These are phyloP conservation scores for Myiopsitta monachus DNA, from an alignment of 2,113 vertebrate species.

Conservation along the genomic window DNA sequence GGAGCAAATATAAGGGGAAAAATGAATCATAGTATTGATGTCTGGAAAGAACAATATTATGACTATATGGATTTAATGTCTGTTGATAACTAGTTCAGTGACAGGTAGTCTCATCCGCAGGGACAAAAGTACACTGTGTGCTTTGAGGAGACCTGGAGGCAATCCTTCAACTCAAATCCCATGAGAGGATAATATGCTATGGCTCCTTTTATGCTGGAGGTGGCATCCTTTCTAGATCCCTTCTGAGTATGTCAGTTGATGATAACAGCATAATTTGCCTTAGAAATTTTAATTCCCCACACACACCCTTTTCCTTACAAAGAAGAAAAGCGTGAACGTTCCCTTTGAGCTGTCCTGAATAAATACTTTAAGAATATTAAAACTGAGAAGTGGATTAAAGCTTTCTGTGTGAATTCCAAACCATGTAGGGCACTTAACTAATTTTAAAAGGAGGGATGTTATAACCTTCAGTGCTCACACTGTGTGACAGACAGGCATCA, in stretches of 20 bases:
- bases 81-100: constrained; percentile 1
- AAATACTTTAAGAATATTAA: constrained; percentile 58
- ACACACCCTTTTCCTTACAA: constrained; percentile 49
- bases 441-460: constrained; percentile 33
- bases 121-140: constrained; percentile 40
- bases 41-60: constrained; percentile 46
- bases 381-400: constrained; percentile 54
- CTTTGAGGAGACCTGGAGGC: constrained; percentile 45
- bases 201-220: constrained; percentile 32
- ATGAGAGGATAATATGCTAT: constrained; percentile 56
- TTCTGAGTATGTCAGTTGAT: constrained; percentile 59
- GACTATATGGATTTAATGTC: constrained; percentile 25
- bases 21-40: constrained; percentile 28
- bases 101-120: constrained; percentile 30
- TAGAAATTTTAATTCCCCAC: constrained; percentile 54
- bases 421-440: background rate
- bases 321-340: constrained; percentile 43
- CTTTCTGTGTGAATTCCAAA: constrained; percentile 30
- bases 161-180: constrained; percentile 38
- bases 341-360: constrained; percentile 47
- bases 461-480: background rate
- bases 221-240: constrained; percentile 52
- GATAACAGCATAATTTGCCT: constrained; percentile 69
- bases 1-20: background rate
- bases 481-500: background rate